Conservation (phyloP, 2,888 invertebrate species). For the Melangyna quadrimaculata region DNA sequence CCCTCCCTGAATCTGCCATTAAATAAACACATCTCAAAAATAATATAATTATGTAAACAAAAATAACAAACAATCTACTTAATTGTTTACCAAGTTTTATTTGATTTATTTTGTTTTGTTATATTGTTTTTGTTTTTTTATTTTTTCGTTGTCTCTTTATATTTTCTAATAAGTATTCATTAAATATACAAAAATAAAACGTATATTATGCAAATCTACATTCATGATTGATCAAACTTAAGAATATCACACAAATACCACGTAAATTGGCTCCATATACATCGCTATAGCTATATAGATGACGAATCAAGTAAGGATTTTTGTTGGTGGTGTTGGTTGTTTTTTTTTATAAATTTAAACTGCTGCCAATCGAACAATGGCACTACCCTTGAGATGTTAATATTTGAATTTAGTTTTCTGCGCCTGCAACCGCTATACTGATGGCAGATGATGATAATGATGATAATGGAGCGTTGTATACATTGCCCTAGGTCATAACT, state of each 20-base stretch:
- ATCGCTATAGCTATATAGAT: conserved; percentile 52
- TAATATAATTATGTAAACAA: neutral
- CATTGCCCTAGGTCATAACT: conserved; percentile 63
- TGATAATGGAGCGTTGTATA: conserved; percentile 44
- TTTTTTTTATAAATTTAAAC: neutral
- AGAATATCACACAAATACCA: conserved; percentile 80
- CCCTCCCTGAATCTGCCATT: too few species aligned
- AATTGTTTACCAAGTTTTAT: conserved; percentile 39
- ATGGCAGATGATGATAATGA: neutral
- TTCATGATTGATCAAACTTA: conserved; percentile 77
- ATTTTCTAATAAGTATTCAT: conserved; percentile 62
- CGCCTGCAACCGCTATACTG: neutral
- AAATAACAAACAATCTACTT: neutral
- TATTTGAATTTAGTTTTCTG: conserved; percentile 15
- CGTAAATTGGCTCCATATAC: conserved; percentile 73
- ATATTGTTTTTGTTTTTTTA: neutral
- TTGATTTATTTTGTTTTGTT: conserved; percentile 45
- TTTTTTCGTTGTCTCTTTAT: conserved; percentile 20
- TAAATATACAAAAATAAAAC: conserved; percentile 69
- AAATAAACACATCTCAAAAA: neutral
- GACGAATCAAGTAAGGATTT: conserved; percentile 18
- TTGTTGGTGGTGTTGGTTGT: too few species aligned
- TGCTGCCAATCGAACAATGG: conserved; percentile 19
- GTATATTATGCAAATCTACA: conserved; percentile 69
- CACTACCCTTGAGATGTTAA: conserved; percentile 1